phyloP scores from a whole-genome alignment of 2,113 vertebrate genomes.

The Rhadina sibilatrix region DNA sequence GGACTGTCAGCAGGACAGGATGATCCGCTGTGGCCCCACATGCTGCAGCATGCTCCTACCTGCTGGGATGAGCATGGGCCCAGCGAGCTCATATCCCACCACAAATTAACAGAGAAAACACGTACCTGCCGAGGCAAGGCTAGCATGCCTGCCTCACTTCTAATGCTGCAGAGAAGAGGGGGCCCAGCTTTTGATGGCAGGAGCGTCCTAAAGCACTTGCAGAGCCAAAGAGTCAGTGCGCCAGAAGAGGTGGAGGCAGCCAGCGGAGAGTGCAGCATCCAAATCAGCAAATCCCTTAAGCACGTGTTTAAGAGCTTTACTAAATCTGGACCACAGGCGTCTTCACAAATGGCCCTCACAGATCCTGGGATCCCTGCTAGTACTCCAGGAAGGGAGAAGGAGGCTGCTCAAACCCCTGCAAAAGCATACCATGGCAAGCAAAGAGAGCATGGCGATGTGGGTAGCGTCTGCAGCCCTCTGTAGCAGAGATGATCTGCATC shows the following conservation, averaged over 20 bases:
- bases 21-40: background rate
- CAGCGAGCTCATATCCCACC: background rate
- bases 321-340: background rate
- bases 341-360: background rate
- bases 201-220: background rate
- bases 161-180: background rate
- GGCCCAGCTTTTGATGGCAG: rapidly evolving
- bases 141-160: background rate
- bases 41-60: rapidly evolving
- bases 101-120: background rate
- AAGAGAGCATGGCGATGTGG: rapidly evolving
- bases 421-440: background rate
- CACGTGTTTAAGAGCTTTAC: background rate
- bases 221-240: background rate
- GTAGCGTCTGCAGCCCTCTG: background rate
- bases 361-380: background rate
- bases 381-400: background rate
- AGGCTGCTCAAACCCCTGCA: background rate
- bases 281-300: constrained; percentile 4
- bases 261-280: rapidly evolving
- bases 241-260: background rate
- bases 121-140: background rate
- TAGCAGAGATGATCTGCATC: background rate
- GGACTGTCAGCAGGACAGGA: background rate
- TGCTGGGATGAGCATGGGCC: rapidly evolving